Evolutionary conservation across 2,888 invertebrate species (phyloP).

Genomic region (Kuschelorhynchus macadamiae): DNA sequence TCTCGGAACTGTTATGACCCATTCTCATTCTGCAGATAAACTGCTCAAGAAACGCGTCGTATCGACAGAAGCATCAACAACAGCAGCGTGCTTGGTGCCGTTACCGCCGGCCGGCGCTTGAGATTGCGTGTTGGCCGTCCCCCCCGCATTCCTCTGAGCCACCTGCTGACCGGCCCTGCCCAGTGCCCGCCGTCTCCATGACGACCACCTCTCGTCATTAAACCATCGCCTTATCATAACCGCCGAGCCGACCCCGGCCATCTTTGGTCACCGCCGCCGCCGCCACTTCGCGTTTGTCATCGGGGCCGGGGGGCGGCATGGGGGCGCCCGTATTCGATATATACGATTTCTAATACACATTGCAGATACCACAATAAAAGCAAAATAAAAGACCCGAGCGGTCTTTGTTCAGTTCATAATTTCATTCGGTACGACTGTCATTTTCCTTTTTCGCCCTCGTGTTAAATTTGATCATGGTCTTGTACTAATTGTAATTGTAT

Average conservation of each 20-base stretch:
- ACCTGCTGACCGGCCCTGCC: slow-evolving; percentile 69
- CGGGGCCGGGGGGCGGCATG: slow-evolving; percentile 38
- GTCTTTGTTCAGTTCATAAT: slow-evolving; percentile 31
- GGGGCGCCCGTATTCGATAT: slow-evolving; percentile 27
- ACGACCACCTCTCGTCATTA: slow-evolving; percentile 72
- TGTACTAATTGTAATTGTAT: too few relatives aligned
- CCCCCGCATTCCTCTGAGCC: slow-evolving; percentile 61
- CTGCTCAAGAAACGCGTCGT: slow-evolving; percentile 39
- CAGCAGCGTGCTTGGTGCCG: slow-evolving; percentile 61
- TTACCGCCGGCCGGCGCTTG: slow-evolving; percentile 63
- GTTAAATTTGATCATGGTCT: too few relatives aligned
- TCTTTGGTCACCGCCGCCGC: slow-evolving; percentile 67
- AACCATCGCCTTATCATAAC: slow-evolving; percentile 74
- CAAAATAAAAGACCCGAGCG: slow-evolving; percentile 9
- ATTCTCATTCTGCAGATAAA: slow-evolving; percentile 32
- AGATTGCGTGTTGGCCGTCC: slow-evolving; percentile 69
- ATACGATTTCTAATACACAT: slow-evolving; percentile 32
- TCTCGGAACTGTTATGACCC: too few relatives aligned
- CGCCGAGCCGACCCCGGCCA: slow-evolving; percentile 68
- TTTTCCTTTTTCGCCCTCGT: slow-evolving; percentile 7
- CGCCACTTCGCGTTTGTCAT: slow-evolving; percentile 57
- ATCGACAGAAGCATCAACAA: slow-evolving; percentile 35
- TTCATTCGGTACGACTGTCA: slow-evolving; percentile 19
- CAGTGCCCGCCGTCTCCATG: slow-evolving; percentile 71
- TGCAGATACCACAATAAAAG: slow-evolving; percentile 37